These are phyloP conservation scores for Tragelaphus imberbis DNA, from an alignment of 2,113 vertebrate species.

Conservation along the genomic window DNA sequence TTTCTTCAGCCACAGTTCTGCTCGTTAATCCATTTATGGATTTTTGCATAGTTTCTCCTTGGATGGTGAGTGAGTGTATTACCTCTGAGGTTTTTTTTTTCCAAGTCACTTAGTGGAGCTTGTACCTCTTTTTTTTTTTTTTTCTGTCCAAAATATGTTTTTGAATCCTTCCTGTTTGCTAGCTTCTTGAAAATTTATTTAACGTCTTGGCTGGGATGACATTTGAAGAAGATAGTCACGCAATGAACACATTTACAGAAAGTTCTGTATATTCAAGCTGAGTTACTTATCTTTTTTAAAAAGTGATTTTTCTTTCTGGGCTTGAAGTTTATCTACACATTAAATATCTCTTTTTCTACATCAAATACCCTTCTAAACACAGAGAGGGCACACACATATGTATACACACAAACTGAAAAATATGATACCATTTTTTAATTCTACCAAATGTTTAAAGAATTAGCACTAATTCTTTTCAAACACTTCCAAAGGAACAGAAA, in stretches of 20 bases:
- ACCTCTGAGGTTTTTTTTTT: neutral
- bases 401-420: neutral
- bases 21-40: constrained; percentile 52
- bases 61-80: neutral
- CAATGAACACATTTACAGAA: neutral
- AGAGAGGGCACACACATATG: neutral
- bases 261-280: neutral
- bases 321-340: neutral
- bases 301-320: neutral
- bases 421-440: neutral
- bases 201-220: neutral
- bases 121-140: neutral
- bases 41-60: constrained; percentile 55
- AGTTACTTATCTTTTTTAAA: neutral
- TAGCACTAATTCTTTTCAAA: neutral
- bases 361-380: neutral
- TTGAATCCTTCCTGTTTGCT: neutral
- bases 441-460: neutral
- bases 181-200: neutral
- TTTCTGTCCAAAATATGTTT: neutral
- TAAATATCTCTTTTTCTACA: neutral
- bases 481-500: neutral
- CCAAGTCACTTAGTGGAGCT: neutral
- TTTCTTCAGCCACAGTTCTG: constrained; percentile 64
- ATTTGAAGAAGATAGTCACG: neutral